Evolutionary conservation across 1,140 invertebrate genomes (phyloP).

Genomic region (Ruditapes philippinarum): DNA sequence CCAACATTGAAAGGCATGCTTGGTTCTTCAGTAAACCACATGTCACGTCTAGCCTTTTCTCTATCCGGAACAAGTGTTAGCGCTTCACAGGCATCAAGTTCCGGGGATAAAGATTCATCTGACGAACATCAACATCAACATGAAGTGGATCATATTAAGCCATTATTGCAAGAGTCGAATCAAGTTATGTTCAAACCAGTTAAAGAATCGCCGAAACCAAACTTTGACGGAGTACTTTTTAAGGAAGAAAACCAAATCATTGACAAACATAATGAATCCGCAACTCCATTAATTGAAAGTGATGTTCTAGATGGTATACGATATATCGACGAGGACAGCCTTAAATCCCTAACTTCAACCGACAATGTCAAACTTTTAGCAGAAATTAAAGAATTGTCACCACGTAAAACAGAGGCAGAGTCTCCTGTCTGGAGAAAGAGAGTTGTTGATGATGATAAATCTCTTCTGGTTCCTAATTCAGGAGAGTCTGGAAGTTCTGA

Average conservation of each 20-base stretch:
- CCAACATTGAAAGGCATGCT: slow-evolving; percentile 76
- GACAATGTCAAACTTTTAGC: slow-evolving; percentile 78
- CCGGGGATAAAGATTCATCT: slow-evolving; percentile 40
- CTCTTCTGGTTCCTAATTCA: slow-evolving; percentile 38
- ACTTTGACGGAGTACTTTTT: not conserved
- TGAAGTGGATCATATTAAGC: slow-evolving; percentile 15
- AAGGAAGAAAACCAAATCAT: slow-evolving; percentile 7
- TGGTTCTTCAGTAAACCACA: slow-evolving; percentile 72
- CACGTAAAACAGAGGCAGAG: slow-evolving; percentile 65
- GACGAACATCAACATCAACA: slow-evolving; percentile 48
- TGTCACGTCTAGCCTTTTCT: slow-evolving; percentile 72
- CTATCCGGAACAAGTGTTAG: slow-evolving; percentile 71
- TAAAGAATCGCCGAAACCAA: not conserved
- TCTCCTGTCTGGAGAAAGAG: slow-evolving; percentile 82
- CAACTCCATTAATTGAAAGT: slow-evolving; percentile 71
- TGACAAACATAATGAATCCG: slow-evolving; percentile 49
- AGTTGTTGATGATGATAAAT: slow-evolving; percentile 50
- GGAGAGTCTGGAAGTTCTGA: slow-evolving; percentile 58
- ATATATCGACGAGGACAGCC: slow-evolving; percentile 84
- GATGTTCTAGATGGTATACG: slow-evolving; percentile 78
- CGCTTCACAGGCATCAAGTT: slow-evolving; percentile 43
- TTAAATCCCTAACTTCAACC: slow-evolving; percentile 85
- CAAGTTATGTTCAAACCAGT: slow-evolving; percentile 2
- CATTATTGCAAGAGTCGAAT: not conserved
- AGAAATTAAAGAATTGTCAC: slow-evolving; percentile 61